Conservation (phyloP, 2,797 vertebrate species). For the Furcifer pardalis region DNA sequence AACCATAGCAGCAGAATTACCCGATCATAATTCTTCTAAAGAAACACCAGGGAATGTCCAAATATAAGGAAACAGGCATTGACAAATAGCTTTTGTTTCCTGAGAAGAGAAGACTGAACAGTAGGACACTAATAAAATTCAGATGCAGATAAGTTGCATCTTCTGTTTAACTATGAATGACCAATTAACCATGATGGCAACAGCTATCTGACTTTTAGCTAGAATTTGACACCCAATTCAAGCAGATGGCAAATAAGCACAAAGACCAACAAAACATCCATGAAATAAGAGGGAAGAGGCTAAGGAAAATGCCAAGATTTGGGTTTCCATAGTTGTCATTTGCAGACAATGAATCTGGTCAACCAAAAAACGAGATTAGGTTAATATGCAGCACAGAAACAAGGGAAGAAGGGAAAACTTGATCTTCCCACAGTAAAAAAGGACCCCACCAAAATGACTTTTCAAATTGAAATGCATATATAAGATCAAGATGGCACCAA, state of each 20-base stretch:
- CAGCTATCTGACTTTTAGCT: conserved; percentile 44
- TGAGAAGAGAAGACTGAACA: conserved; percentile 1
- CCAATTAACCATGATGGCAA: conserved; percentile 44
- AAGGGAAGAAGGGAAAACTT: conserved; percentile 45
- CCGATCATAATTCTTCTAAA: background rate
- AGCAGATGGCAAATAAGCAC: conserved; percentile 39
- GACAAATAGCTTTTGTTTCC: background rate
- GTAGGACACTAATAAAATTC: background rate
- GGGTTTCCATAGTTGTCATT: conserved; percentile 33
- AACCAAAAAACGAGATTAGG: conserved; percentile 62
- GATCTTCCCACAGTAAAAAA: conserved; percentile 59
- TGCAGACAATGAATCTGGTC: conserved; percentile 36
- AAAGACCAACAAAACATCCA: conserved; percentile 19
- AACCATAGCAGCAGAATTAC: background rate
- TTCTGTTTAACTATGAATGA: conserved; percentile 24
- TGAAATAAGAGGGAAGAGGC: background rate
- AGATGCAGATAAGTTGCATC: conserved; percentile 8
- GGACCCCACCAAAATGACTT: conserved; percentile 27
- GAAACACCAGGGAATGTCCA: background rate
- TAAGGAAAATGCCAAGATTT: conserved; percentile 24
- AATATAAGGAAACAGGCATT: background rate
- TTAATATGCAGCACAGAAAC: conserved; percentile 43
- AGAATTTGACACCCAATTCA: conserved; percentile 36
- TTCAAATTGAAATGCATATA: conserved; percentile 47
- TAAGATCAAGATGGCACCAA: background rate